A percentile compares a stretch with the other conserved stretches of the same genome.
Conservation (phyloP, 64 coral and sea anemone species). For the Platygyra sinensis region DNA sequence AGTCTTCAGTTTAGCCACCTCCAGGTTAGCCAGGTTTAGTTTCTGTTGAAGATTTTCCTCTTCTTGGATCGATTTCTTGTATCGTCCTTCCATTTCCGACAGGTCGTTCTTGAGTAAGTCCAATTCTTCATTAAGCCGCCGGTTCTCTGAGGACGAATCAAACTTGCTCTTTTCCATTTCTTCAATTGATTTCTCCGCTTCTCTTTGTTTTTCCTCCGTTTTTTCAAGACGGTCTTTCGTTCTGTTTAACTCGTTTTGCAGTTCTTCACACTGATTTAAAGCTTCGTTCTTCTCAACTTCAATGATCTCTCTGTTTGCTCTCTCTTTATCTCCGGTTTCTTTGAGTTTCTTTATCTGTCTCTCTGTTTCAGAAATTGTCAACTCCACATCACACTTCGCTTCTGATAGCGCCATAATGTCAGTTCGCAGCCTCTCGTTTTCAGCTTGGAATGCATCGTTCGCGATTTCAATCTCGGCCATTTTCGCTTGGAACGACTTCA, state of each 20-base stretch:
- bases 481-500: constrained; percentile 63
- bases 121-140: constrained; percentile 56
- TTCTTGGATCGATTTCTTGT: constrained; percentile 52
- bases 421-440: constrained; percentile 71
- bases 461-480: constrained; percentile 82
- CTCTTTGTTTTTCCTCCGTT: constrained; percentile 55
- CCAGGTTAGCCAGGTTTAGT: constrained; percentile 56
- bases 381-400: constrained; percentile 74
- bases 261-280: constrained; percentile 22
- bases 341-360: constrained; percentile 70
- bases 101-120: constrained; percentile 54
- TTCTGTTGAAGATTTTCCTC: constrained; percentile 79
- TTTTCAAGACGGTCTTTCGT: constrained; percentile 37
- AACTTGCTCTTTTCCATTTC: constrained; percentile 50
- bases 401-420: constrained; percentile 73
- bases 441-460: constrained; percentile 71
- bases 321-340: constrained; percentile 65
- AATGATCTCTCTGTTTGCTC: constrained; percentile 14
- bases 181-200: constrained; percentile 57
- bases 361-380: constrained; percentile 64
- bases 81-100: constrained; percentile 68
- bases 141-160: constrained; percentile 44
- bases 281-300: constrained; percentile 30
- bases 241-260: constrained; percentile 62
- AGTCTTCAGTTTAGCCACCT: constrained; percentile 69